These are phyloP conservation scores for Mamestra configurata DNA, from an alignment of 1,140 invertebrate species.

Conservation along the genomic window DNA sequence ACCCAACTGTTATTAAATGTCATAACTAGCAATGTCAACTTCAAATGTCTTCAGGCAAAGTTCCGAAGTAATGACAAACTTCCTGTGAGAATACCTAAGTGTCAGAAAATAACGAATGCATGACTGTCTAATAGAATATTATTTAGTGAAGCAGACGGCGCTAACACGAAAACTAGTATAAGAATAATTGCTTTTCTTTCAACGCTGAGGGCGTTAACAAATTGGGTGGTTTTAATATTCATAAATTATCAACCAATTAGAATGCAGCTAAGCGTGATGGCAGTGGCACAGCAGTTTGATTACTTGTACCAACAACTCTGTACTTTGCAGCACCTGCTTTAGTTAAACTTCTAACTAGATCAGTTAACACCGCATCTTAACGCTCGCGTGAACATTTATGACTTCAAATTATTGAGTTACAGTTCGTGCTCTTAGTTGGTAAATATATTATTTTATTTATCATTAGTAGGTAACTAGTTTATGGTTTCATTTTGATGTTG, in stretches of 20 bases:
- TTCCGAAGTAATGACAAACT: conserved; percentile 5
- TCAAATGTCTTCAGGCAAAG: not conserved
- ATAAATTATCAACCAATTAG: conserved; percentile 54
- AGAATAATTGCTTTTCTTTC: conserved; percentile 19
- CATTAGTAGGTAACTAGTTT: conserved; percentile 26
- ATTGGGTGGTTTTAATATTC: conserved; percentile 44
- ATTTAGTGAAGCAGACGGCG: not conserved
- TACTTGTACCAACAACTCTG: conserved; percentile 71
- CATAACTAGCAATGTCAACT: conserved; percentile 18
- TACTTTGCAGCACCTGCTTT: conserved; percentile 63
- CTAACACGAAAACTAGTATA: conserved; percentile 3
- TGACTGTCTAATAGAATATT: not conserved
- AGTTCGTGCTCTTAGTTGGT: conserved; percentile 38
- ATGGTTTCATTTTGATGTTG: conserved; percentile 3
- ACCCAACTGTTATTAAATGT: conserved; percentile 28
- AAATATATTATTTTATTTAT: conserved; percentile 26
- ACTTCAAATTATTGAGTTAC: conserved; percentile 67
- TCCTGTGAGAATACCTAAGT: not conserved
- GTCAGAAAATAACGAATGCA: conserved; percentile 1
- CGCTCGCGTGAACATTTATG: conserved; percentile 65
- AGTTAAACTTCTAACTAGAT: conserved; percentile 75
- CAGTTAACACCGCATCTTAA: conserved; percentile 74
- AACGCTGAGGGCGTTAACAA: conserved; percentile 36
- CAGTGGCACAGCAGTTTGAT: conserved; percentile 61
- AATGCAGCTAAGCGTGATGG: conserved; percentile 48